These are phyloP conservation scores for Trichopoda pennipes DNA, from an alignment of 2,888 invertebrate species.

Conservation along the genomic window DNA sequence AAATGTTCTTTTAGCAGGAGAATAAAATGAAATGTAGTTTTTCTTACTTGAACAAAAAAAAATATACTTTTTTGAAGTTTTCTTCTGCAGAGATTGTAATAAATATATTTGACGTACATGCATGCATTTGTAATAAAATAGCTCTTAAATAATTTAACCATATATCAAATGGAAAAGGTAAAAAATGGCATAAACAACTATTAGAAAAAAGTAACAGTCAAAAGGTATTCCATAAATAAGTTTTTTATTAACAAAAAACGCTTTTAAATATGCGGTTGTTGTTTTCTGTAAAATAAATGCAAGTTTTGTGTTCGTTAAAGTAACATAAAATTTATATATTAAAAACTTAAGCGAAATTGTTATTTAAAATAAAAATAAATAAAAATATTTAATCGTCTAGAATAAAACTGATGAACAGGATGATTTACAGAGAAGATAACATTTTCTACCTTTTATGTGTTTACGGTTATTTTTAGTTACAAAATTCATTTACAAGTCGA, in stretches of 20 bases:
- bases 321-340: no score
- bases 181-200: background rate
- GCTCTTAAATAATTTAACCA: slow-evolving; percentile 52
- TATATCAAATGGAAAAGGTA: slow-evolving; percentile 47
- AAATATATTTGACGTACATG: slow-evolving; percentile 19
- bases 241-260: background rate
- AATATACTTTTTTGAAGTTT: background rate
- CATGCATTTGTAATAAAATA: background rate
- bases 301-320: no score
- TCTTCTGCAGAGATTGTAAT: slow-evolving; percentile 2
- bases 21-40: background rate
- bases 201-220: background rate
- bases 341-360: no score
- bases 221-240: slow-evolving; percentile 25
- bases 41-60: background rate
- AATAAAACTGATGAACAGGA: no score
- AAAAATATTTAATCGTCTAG: no score
- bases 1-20: background rate
- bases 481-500: no score
- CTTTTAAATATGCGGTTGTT: background rate
- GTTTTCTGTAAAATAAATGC: no score
- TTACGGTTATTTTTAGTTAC: no score
- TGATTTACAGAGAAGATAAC: no score
- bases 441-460: no score
- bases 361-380: no score